Conservation (phyloP, 2,888 invertebrate species). For the Nezara viridula region DNA sequence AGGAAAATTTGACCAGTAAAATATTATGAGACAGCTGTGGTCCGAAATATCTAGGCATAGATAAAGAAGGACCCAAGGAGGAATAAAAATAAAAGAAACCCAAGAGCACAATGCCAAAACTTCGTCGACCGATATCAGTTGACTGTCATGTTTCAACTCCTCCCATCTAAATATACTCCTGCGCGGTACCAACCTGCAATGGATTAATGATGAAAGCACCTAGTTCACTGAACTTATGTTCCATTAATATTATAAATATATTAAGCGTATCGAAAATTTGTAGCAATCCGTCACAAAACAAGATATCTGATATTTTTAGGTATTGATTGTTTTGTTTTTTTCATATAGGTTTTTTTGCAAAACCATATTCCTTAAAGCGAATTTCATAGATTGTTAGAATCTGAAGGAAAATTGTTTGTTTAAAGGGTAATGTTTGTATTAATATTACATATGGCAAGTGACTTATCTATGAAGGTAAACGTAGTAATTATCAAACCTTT, state of each 20-base stretch:
- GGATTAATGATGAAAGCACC: not conserved
- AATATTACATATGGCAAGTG: too few relatives aligned
- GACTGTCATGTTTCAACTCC: not conserved
- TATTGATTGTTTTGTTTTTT: too few relatives aligned
- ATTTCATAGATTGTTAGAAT: too few relatives aligned
- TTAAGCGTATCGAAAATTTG: not conserved
- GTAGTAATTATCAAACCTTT: too few relatives aligned
- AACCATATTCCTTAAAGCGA: too few relatives aligned
- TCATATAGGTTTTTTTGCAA: too few relatives aligned
- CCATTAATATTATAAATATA: not conserved
- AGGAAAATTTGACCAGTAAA: not conserved
- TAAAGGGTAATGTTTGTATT: too few relatives aligned
- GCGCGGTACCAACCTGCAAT: not conserved
- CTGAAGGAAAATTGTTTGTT: too few relatives aligned
- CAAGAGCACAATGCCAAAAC: constrained; percentile 37
- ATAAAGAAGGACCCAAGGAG: constrained; percentile 26
- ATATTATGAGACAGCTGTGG: constrained; percentile 33
- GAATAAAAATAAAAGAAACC: constrained; percentile 37
- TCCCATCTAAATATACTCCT: not conserved
- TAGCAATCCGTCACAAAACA: too few relatives aligned
- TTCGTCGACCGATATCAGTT: not conserved
- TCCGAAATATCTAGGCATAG: constrained; percentile 2
- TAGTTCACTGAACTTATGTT: not conserved
- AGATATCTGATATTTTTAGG: too few relatives aligned
- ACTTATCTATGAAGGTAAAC: too few relatives aligned